A percentile compares a stretch with the other conserved stretches of the same genome.
Evolutionary conservation across 2,888 invertebrate genomes (phyloP).

Genomic region (Adineta ricciae): DNA sequence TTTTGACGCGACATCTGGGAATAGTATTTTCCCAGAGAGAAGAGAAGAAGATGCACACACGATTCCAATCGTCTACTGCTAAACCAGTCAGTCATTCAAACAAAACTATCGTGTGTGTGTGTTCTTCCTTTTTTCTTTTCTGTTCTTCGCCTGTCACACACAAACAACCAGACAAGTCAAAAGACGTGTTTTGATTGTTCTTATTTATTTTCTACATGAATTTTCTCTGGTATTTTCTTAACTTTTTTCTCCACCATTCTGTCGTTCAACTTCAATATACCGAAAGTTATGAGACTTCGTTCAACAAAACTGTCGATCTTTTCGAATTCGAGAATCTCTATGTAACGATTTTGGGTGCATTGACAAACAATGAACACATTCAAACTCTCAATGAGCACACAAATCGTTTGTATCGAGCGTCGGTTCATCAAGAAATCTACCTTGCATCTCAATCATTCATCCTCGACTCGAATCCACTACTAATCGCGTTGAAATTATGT

Average conservation of each 20-base stretch:
- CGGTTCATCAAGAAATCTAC: neutral
- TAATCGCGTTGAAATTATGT: neutral
- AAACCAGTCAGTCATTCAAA: neutral
- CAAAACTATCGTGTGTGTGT: neutral
- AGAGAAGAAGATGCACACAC: neutral
- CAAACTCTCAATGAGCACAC: neutral
- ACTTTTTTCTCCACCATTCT: neutral
- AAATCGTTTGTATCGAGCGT: neutral
- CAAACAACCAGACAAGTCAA: too few relatives aligned
- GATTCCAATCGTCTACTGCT: neutral
- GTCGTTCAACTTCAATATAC: neutral
- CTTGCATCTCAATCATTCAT: neutral
- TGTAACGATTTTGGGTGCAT: neutral
- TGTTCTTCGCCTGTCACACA: neutral
- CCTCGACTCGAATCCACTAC: conserved; percentile 20
- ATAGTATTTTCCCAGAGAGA: neutral
- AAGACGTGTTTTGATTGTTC: neutral
- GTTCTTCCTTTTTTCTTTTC: neutral
- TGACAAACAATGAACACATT: neutral
- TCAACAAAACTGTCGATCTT: neutral
- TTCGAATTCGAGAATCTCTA: neutral
- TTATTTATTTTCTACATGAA: neutral
- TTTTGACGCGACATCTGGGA: neutral
- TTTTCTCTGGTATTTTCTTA: neutral
- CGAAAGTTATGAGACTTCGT: neutral